Evolutionary conservation across 1,140 invertebrate species (phyloP), one percentile per base, ranked within the genome.

Genomic region (Saccostrea echinata): DNA sequence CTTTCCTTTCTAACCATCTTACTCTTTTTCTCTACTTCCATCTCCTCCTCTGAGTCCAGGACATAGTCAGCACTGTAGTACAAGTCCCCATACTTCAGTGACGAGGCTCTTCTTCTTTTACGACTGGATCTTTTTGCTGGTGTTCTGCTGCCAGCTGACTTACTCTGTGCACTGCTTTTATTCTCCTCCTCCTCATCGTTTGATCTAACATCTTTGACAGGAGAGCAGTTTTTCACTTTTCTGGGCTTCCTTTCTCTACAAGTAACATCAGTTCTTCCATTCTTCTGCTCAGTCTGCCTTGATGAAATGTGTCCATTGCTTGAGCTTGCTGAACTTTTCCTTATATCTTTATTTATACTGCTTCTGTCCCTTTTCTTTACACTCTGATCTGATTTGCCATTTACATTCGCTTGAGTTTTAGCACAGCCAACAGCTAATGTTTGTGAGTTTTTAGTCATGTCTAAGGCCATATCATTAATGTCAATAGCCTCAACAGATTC

Each of bases 41-140:
- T 90, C 85, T 90, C 89, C 30, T 90, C 89, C 53, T 90, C 87
- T 16, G 89, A 88, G 57, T 86, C 87, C 3, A 88, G 27, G 30
- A 83, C 86, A 85, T 82, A 88, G 27, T 88, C 85, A 53, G 57
- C 85, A 68, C 87, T 86, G 30, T 86, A 87, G 52, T 90, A 88
- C 35, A 90, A 64, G 61, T 85, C 87, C 11, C 76, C 87, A 80
- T 86, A 90, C 55, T 90, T 88, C 1, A 86, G 16, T 30, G 87
- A 57, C 27, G 89, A 86, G 13, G 85, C 84, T 13, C 84, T 68
- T 18, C 55, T 84, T 27, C 89, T 81, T 52, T 88, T 90, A 51
- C 87, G 35, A 51, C 68, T 71, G 6, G 83, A 80, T 53, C 33
- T 88, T 27, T 84, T 84, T 11, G 51, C 30, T 21, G 83, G 55